Base-by-base conservation (phyloP, 2,797 vertebrate genomes). In the Sandelia bainsii region DNA sequence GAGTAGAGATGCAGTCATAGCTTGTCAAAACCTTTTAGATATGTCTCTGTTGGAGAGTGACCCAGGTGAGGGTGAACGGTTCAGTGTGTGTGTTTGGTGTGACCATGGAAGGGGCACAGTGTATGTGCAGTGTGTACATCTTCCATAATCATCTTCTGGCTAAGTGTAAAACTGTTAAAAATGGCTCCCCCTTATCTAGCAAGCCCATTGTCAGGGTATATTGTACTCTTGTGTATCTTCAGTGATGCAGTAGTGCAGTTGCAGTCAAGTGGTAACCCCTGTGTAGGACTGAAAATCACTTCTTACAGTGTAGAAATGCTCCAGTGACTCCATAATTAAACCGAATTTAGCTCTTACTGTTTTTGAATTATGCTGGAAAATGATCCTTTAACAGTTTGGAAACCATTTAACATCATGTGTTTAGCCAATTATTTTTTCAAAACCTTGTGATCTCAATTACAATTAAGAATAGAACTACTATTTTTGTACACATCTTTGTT, bases 21-120 rank as follows among this genome's bases (percentile, higher is more conserved):
- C 56, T 51, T 50, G 25, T 72, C 52, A 34, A 45, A 68, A 51
- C 58, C 27, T 60, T 50, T 66, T 64, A 46, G 57, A 53, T 68
- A 51, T 69, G 48, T 0, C 0, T 52, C 22, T 61, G 42, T 34
- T 25, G 25, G 25, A 25, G 25, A 25, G 25, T 25, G 25, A 25
- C 25, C 25, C 25, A n/a, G n/a, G n/a, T n/a, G n/a, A n/a, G n/a
- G n/a, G n/a, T n/a, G n/a, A n/a, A n/a, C n/a, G n/a, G n/a, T n/a
- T n/a, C n/a, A n/a, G n/a, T n/a, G n/a, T n/a, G 37, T 37, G 37
- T 37, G 37, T 37, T 37, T 37, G 10, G 11, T 37, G 37, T 37
- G 37, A 32, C 11, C 11, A 12, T 37, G 11, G 37, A 37, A 37
- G 37, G 10, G 37, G 37, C 37, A 12, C 5, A 5, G 11, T 37